Evolutionary conservation across 2,888 invertebrate species (phyloP).

Genomic region (Melanophora roralis): DNA sequence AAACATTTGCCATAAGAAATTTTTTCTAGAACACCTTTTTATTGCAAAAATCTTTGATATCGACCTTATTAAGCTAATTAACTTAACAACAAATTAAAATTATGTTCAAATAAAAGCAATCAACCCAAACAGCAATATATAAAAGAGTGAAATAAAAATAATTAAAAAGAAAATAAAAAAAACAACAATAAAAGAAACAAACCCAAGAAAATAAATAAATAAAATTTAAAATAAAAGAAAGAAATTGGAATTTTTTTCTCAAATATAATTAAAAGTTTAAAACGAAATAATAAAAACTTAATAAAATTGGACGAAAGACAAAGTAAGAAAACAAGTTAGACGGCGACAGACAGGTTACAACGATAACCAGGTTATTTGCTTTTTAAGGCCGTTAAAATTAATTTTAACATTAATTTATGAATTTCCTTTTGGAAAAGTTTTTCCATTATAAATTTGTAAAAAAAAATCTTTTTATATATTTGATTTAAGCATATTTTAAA

Average conservation of each 20-base stretch:
- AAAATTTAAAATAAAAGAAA: neutral
- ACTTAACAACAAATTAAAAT: conserved; percentile 70
- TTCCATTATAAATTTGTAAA: too few relatives aligned
- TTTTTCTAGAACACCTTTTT: neutral
- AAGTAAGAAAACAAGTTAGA: neutral
- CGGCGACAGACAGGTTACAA: neutral
- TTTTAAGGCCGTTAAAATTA: neutral
- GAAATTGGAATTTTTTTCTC: conserved; percentile 1
- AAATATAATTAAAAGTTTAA: conserved; percentile 18
- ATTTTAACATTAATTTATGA: neutral
- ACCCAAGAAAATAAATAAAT: neutral
- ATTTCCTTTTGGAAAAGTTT: too few relatives aligned
- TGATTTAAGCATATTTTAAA: too few relatives aligned
- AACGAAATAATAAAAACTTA: neutral
- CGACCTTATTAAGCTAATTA: conserved; percentile 66
- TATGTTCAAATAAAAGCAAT: conserved; percentile 49
- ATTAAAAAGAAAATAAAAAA: neutral
- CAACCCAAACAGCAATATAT: neutral
- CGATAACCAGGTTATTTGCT: neutral
- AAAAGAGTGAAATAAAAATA: conserved; percentile 6
- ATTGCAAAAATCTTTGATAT: conserved; percentile 11
- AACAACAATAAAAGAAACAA: conserved; percentile 1
- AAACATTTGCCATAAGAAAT: too few relatives aligned
- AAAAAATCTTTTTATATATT: too few relatives aligned
- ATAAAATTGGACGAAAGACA: neutral